Evolutionary conservation across 2,113 vertebrate genomes (phyloP).

Genomic region (Diadophis punctatus): DNA sequence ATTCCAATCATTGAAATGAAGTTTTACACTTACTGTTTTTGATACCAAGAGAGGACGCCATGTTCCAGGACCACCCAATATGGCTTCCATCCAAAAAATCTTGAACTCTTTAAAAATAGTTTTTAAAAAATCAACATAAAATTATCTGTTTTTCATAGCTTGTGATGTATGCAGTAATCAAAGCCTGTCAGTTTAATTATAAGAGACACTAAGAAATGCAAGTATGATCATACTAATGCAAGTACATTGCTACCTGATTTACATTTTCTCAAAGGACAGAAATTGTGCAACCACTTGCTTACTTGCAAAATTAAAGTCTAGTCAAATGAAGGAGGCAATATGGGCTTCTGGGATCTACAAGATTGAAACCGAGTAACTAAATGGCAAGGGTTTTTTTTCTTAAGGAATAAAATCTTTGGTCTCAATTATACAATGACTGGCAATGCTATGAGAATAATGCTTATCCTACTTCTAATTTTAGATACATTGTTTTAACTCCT

Average conservation of each 20-base stretch:
- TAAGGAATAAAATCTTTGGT: neutral
- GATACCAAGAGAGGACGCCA: slow-evolving; percentile 88
- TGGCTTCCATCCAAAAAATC: slow-evolving; percentile 86
- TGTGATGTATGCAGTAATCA: neutral
- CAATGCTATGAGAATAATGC: neutral
- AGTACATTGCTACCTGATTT: neutral
- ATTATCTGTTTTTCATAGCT: neutral
- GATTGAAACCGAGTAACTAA: neutral
- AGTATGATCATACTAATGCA: neutral
- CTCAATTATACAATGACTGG: neutral
- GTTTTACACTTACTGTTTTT: slow-evolving; percentile 80
- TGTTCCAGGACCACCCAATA: slow-evolving; percentile 88
- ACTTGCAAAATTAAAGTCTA: neutral
- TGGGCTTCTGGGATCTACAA: neutral
- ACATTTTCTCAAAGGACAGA: neutral
- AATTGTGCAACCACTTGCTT: neutral
- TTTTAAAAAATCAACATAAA: slow-evolving; percentile 3
- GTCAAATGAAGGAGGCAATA: neutral
- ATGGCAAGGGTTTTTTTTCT: neutral
- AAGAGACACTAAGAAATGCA: neutral
- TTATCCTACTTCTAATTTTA: neutral
- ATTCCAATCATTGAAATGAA: neutral
- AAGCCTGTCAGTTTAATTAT: neutral
- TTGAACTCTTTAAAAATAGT: slow-evolving; percentile 74
- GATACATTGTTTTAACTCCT: neutral